These are phyloP conservation scores for Apostichopus leukothele DNA, from an alignment of 53 echinoderm and acorn worm genomes.

Conservation along the genomic window DNA sequence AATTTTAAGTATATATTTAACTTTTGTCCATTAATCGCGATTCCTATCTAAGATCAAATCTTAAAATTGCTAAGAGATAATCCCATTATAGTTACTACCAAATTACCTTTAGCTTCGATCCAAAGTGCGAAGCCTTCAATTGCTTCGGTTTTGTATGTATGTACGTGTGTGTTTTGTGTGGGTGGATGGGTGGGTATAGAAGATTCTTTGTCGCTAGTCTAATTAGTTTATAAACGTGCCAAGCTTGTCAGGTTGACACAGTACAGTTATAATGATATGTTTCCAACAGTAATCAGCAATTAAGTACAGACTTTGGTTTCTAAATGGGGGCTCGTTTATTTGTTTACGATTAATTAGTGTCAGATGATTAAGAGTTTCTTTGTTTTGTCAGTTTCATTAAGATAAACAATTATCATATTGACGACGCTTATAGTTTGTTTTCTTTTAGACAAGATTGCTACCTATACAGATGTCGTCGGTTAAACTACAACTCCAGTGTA, in stretches of 20 bases:
- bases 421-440: background rate
- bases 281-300: background rate
- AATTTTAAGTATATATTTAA: background rate
- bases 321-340: background rate
- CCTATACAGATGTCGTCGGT: no score
- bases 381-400: background rate
- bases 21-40: background rate
- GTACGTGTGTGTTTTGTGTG: no score
- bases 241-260: no score
- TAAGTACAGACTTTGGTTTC: background rate
- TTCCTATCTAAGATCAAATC: background rate
- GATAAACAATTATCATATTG: background rate
- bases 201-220: no score
- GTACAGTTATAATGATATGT: no score
- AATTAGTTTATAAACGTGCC: no score
- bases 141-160: background rate
- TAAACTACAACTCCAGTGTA: no score
- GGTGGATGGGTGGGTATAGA: no score
- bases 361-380: background rate
- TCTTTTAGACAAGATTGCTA: background rate
- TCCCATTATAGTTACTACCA: background rate
- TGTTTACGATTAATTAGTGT: background rate
- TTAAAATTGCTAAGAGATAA: background rate
- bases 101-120: background rate
- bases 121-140: background rate